Evolutionary conservation across 2,797 vertebrate species (phyloP).

Genomic region (Hemitrygon akajei): DNA sequence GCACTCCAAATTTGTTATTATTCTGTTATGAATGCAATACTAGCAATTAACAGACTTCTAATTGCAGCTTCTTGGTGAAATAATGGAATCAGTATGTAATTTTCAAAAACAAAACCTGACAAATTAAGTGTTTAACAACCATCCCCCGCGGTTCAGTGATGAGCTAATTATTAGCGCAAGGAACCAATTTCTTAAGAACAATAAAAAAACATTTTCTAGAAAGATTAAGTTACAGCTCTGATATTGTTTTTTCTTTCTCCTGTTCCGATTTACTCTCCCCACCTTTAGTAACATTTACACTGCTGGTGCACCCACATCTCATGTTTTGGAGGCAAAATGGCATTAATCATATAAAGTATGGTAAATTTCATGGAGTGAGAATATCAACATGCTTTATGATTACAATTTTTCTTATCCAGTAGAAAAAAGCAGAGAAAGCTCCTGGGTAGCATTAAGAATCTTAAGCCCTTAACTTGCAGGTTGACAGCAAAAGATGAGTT

Average conservation of each 20-base stretch:
- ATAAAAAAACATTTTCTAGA: neutral
- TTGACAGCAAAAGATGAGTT: neutral
- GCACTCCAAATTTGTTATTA: neutral
- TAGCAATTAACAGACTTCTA: slow-evolving; percentile 25
- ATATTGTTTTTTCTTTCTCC: neutral
- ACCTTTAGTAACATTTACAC: neutral
- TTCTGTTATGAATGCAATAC: neutral
- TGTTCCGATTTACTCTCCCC: neutral
- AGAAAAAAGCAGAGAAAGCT: neutral
- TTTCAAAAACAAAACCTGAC: neutral
- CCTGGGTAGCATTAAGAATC: neutral
- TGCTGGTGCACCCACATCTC: neutral
- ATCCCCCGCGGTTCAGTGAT: neutral
- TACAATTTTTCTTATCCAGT: neutral
- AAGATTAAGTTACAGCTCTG: too few species aligned
- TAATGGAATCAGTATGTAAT: slow-evolving; percentile 13
- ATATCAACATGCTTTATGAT: neutral
- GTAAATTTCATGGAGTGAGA: neutral
- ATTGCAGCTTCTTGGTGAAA: slow-evolving; percentile 11
- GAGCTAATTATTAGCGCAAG: neutral
- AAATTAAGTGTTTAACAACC: neutral
- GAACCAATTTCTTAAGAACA: neutral
- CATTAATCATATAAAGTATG: neutral
- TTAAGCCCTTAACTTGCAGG: neutral
- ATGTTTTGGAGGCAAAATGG: neutral